Base-by-base conservation (phyloP, 2,797 vertebrate species). In the Mormyrops boulengeri region DNA sequence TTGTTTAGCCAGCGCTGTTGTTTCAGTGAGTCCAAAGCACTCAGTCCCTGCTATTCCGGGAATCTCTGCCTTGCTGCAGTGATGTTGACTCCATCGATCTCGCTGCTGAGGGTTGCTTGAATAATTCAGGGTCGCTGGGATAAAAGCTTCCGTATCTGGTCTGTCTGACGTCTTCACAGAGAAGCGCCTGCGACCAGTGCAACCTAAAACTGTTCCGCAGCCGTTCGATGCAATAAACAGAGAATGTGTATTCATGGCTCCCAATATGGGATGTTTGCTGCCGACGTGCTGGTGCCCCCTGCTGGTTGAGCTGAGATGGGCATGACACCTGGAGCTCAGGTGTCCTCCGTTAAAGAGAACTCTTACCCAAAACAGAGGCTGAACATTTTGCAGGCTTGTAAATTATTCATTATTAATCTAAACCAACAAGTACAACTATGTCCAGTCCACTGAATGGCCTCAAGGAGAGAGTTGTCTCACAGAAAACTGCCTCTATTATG, bases 81-180 rank as follows among this genome's bases (percentile, higher is more conserved):
- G 34, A 60, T 38, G 50, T 57, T 53, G 11, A 57, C 85, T 55
- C 22, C 52, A 38, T 86, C 47, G 52, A 38, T 87, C 52, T 57
- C 50, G 12, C 22, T 87, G 52, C 30, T 44, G 26, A 87, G 85
- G 55, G 30, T 55, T n/a, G 41, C 88, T 84, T 85, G 80, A 89
- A 66, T 85, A 50, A 89, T 85, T 89, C 88, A 85, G 47, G 55
- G 55, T 66, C 26, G 17, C 53, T 49, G 80, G 88, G 57, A 66
- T 26, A 44, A 85, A 84, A 85, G 52, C 41, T 30, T 85, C 4
- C n/a, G 73, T 44, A 5, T 80, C 34, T n/a, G 73, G 38, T 9
- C 73, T 44, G 17, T 17, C 73, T 41, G 73, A n/a, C 73, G 8
- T 80, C 73, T 80, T 19, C 14, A 34, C 26, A 34, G 66, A 69